Conservation (phyloP, 2,797 vertebrate genomes). For the Gadopsis bispinosus region DNA sequence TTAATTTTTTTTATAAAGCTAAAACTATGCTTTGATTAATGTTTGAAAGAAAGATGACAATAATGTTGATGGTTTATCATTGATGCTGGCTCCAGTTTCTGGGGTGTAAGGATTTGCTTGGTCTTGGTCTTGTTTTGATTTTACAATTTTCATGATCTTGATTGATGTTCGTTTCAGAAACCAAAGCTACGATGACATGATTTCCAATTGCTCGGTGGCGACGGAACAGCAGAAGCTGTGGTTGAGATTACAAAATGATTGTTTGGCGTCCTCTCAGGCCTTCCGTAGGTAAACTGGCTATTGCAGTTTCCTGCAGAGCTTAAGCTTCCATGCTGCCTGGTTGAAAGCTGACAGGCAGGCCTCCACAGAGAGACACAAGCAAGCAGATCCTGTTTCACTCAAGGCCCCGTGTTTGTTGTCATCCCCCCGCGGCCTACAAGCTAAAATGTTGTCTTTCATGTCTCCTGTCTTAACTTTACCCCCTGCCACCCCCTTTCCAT, state of each 20-base stretch:
- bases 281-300: not conserved
- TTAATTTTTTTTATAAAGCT: not conserved
- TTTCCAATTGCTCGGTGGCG: not conserved
- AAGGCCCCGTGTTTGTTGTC: constrained; percentile 67
- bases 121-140: not conserved
- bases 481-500: not conserved
- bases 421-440: constrained; percentile 68
- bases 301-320: not conserved
- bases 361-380: not conserved
- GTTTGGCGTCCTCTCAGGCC: not conserved
- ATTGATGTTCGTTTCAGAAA: not conserved
- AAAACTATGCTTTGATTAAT: not conserved
- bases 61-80: too few species aligned
- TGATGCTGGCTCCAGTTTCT: not conserved
- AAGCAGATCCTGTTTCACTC: constrained; percentile 61
- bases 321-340: not conserved
- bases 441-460: constrained; percentile 60
- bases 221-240: not conserved
- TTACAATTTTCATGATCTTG: not conserved
- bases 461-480: constrained; percentile 45
- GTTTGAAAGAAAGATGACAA: not conserved
- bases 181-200: too few species aligned
- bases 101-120: not conserved
- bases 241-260: not conserved
- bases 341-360: constrained; percentile 8